phyloP scores from a whole-genome alignment of 2,797 vertebrate genomes.

The Cyclopterus lumpus region DNA sequence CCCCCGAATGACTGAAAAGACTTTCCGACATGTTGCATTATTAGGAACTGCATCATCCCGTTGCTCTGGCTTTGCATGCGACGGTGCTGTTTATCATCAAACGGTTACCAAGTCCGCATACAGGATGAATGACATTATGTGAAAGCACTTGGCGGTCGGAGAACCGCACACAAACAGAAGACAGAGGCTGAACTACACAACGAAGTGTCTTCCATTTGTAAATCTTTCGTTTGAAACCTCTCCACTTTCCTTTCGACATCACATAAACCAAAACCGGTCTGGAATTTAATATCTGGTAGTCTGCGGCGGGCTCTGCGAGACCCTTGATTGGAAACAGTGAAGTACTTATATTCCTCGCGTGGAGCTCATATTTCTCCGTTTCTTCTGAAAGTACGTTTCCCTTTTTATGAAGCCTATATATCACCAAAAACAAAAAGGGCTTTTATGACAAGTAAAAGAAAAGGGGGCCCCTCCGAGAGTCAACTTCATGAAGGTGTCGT shows the following conservation, averaged over 20 bases:
- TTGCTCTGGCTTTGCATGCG: conserved; percentile 15
- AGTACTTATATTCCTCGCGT: background rate
- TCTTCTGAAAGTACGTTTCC: conserved; percentile 3
- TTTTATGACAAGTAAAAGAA: background rate
- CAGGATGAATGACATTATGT: conserved; percentile 1
- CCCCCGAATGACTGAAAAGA: conserved; percentile 5
- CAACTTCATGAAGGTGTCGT: conserved; percentile 13
- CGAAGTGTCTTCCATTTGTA: background rate
- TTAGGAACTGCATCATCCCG: conserved; percentile 11
- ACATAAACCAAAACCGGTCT: conserved; percentile 2
- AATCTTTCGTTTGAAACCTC: background rate
- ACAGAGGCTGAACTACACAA: background rate
- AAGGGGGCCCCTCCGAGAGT: background rate
- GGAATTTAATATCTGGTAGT: conserved; percentile 11
- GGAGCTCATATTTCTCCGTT: background rate
- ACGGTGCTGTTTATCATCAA: background rate
- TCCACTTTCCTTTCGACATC: background rate
- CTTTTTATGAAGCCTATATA: background rate
- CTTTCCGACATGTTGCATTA: conserved; percentile 8
- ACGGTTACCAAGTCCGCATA: background rate
- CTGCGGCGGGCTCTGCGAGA: conserved; percentile 10
- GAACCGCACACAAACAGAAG: conserved; percentile 1
- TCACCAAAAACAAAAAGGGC: background rate
- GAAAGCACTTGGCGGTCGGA: background rate
- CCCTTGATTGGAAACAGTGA: conserved; percentile 1